Evolutionary conservation across 2,113 vertebrate genomes (phyloP), one percentile per base, ranked within the genome.

Genomic region (Solea senegalensis): DNA sequence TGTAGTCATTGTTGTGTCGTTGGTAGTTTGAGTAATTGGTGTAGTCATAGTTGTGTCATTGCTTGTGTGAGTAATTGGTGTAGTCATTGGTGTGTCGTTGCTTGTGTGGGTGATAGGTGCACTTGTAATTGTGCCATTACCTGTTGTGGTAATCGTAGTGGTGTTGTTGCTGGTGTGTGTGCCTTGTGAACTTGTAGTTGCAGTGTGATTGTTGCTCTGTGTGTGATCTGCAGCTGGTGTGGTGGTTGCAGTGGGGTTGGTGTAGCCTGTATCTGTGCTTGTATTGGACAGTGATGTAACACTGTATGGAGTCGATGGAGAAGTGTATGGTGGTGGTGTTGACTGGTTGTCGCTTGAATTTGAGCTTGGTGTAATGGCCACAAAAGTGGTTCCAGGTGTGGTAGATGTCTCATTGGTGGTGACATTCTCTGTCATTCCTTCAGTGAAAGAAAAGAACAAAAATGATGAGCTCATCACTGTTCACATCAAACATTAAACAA

Each of bases 361-460:
- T 45, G 64, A 26, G 34, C 34, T 34, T 6, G 5, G 34, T 34
- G 34, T 34, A 15, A n/a, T 12, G 44, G 51, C 15, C 4, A 2
- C 7, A 15, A 48, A 0, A 14, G 46, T 57, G 39, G 10, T 9
- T 48, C 21, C 0, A 34, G 67, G 1, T 43, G 56, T 14, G 39
- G 60, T 52, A 15, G 40, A 16, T 43, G n/a, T 50, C 16, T 12
- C 14, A n/a, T 1, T 44, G 8, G 44, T 51, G 9, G 0, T 45
- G 6, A 45, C 5, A 4, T 6, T 0, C 12, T 14, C 3, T 44
- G 0, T 9, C 21, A 16, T 60, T 72, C 74, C 86, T 88, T 52
- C 9, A 67, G 43, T 15, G 7, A 69, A 51, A 78, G 66, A 5
- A 83, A 44, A 67, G 27, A 71, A 12, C 10, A 48, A 65, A 65